Evolutionary conservation across 1,140 invertebrate species (phyloP).

Genomic region (Brachionus rubens): DNA sequence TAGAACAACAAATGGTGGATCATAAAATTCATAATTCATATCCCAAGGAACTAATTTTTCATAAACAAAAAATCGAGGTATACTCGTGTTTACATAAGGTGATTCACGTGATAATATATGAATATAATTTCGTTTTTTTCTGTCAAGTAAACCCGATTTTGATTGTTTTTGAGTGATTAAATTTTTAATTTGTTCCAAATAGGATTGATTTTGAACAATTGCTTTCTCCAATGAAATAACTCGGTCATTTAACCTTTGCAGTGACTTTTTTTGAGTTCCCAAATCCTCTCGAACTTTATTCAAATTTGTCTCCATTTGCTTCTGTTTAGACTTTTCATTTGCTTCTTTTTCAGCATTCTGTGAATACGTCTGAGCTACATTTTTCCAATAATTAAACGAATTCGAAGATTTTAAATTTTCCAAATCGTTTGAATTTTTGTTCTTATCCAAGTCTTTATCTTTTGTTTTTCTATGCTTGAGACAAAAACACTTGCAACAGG

Average conservation of each 20-base stretch:
- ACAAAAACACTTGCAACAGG: not conserved
- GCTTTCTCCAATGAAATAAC: slow-evolving; percentile 40
- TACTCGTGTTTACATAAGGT: slow-evolving; percentile 20
- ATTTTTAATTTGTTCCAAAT: slow-evolving; percentile 44
- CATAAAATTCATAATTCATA: slow-evolving; percentile 29
- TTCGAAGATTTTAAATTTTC: not conserved
- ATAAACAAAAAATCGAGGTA: slow-evolving; percentile 24
- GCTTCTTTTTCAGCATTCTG: not conserved
- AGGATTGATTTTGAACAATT: slow-evolving; percentile 14
- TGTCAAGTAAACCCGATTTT: slow-evolving; percentile 1
- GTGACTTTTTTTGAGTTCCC: slow-evolving; percentile 7
- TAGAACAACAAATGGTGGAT: slow-evolving; percentile 34
- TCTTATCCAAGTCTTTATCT: not conserved
- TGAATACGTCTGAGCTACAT: slow-evolving; percentile 15
- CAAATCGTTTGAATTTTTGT: not conserved
- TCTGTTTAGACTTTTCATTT: slow-evolving; percentile 33
- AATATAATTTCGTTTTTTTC: slow-evolving; percentile 40
- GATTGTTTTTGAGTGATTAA: slow-evolving; percentile 36
- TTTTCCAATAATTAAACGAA: slow-evolving; percentile 44
- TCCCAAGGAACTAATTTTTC: slow-evolving; percentile 29
- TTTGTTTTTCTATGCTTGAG: not conserved
- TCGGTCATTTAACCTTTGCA: slow-evolving; percentile 35
- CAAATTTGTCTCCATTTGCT: slow-evolving; percentile 29
- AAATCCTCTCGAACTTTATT: slow-evolving; percentile 43
- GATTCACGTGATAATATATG: slow-evolving; percentile 46